phyloP scores from a whole-genome alignment of 2,113 vertebrate species.

The Lepus europaeus region DNA sequence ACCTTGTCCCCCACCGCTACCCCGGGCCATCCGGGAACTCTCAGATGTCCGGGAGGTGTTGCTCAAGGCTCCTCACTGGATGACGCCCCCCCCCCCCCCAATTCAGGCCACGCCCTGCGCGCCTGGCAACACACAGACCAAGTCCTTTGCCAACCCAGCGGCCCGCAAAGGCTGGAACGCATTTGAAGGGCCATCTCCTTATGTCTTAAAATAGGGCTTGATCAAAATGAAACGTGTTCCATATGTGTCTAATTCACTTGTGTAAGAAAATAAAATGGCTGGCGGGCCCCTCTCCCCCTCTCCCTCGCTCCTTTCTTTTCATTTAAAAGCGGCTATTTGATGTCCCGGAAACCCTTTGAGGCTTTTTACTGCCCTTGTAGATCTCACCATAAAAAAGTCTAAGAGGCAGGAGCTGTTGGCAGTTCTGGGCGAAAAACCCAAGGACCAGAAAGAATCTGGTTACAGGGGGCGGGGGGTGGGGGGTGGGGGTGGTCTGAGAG shows the following conservation, averaged over 20 bases:
- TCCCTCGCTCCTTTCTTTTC: constrained; percentile 38
- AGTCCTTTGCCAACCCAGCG: neutral
- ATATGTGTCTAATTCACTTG: constrained; percentile 68
- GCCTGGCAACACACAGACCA: neutral
- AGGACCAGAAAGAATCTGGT: constrained; percentile 20
- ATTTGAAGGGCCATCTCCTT: constrained; percentile 59
- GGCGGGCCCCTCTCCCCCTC: neutral
- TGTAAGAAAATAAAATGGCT: constrained; percentile 60
- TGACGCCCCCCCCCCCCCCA: neutral
- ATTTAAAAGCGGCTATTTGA: constrained; percentile 65
- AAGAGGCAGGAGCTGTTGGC: neutral
- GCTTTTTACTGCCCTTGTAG: constrained; percentile 64
- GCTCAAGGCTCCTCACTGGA: neutral
- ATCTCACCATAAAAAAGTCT: constrained; percentile 6
- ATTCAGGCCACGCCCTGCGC: neutral
- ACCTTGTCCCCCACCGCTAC: too few species aligned
- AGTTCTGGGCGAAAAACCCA: constrained; percentile 43
- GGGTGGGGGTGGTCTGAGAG: neutral
- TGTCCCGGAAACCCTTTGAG: constrained; percentile 67
- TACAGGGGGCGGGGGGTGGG: neutral
- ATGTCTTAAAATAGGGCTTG: constrained; percentile 65
- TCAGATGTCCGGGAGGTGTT: neutral
- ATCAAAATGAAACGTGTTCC: constrained; percentile 65
- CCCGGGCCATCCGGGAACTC: neutral
- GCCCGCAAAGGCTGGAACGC: constrained; percentile 30